phyloP scores from a whole-genome alignment of 1,140 invertebrate genomes.

The Drosophila sechellia region DNA sequence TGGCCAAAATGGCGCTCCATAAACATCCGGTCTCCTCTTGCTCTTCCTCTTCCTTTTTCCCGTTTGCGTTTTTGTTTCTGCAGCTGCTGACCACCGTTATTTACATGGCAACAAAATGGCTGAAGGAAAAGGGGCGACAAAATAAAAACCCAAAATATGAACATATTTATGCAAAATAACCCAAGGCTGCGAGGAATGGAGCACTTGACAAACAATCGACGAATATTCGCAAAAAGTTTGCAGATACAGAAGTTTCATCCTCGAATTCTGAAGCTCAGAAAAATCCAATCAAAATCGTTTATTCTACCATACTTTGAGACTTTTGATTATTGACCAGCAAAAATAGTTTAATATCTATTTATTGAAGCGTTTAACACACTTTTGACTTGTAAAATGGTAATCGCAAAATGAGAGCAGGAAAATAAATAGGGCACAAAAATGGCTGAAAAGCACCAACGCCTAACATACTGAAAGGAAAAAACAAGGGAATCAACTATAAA shows the following conservation, averaged over 20 bases:
- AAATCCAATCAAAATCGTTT: background rate
- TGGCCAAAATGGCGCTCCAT: constrained; percentile 75
- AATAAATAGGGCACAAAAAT: background rate
- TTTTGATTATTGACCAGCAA: too few relatives aligned
- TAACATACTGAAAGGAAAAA: constrained; percentile 41
- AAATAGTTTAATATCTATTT: too few relatives aligned
- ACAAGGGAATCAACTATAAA: constrained; percentile 15
- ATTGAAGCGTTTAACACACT: too few relatives aligned
- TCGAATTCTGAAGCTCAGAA: background rate
- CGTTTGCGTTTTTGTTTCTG: constrained; percentile 18
- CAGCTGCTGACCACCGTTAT: constrained; percentile 67
- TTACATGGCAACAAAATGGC: constrained; percentile 54
- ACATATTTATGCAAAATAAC: constrained; percentile 24
- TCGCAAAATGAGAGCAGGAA: background rate
- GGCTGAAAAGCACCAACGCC: constrained; percentile 34
- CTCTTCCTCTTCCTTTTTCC: background rate
- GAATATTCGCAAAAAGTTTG: background rate
- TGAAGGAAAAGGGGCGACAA: constrained; percentile 19
- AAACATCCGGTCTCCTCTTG: constrained; percentile 63
- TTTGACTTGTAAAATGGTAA: background rate
- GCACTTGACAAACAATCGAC: constrained; percentile 26
- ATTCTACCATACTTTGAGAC: too few relatives aligned
- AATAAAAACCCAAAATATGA: constrained; percentile 25
- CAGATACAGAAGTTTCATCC: background rate
- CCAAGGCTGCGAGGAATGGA: constrained; percentile 14